phyloP scores from a whole-genome alignment of 2,113 vertebrate genomes.

The Zosterops japonicus region DNA sequence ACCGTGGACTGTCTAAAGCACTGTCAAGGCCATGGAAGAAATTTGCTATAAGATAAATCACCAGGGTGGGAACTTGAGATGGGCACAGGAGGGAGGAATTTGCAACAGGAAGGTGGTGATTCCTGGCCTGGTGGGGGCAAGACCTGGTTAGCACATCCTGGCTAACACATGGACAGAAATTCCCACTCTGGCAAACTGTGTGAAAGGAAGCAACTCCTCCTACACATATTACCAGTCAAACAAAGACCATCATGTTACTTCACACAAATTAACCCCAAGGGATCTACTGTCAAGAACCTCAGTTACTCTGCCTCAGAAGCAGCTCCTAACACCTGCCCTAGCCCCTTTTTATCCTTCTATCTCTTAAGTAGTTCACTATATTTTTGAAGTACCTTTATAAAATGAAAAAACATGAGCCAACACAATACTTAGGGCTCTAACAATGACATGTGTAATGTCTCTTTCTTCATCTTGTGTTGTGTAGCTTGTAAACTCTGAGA shows the following conservation, averaged over 20 bases:
- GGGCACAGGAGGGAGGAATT: background rate
- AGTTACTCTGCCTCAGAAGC: background rate
- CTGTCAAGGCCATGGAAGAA: background rate
- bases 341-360: background rate
- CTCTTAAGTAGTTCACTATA: background rate
- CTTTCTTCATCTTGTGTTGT: background rate
- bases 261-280: background rate
- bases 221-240: background rate
- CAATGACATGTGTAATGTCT: background rate
- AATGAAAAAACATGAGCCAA: background rate
- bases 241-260: background rate
- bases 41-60: background rate
- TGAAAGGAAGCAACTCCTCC: background rate
- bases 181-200: background rate
- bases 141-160: background rate
- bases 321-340: fast-evolving
- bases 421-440: background rate
- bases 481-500: background rate
- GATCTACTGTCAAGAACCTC: background rate
- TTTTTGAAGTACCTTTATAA: background rate
- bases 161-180: background rate
- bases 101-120: background rate
- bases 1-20: background rate
- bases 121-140: fast-evolving
- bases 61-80: background rate